A percentile compares a stretch with the other conserved stretches of the same genome.
These are phyloP conservation scores for Andrena praecox DNA, from an alignment of 2,888 invertebrate species.

Conservation along the genomic window DNA sequence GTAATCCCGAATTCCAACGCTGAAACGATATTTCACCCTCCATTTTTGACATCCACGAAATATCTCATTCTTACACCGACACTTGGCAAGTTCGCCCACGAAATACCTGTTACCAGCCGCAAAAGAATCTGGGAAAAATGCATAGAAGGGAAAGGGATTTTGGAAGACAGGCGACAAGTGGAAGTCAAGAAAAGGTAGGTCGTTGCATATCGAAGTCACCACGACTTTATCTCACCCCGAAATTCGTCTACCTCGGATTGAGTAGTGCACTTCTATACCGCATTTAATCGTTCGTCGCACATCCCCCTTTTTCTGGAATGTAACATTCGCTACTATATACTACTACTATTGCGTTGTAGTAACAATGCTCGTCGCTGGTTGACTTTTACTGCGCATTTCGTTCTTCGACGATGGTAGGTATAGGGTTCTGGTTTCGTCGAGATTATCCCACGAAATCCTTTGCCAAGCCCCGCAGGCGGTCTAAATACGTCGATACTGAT, in stretches of 20 bases:
- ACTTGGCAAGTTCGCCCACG: neutral
- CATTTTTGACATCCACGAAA: slow-evolving; percentile 16
- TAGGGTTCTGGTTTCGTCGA: slow-evolving; percentile 36
- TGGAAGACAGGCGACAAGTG: slow-evolving; percentile 35
- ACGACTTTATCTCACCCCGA: slow-evolving; percentile 49
- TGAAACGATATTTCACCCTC: slow-evolving; percentile 10
- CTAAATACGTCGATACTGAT: slow-evolving; percentile 54
- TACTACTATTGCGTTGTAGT: too few relatives aligned
- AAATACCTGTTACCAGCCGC: neutral
- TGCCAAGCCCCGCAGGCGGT: slow-evolving; percentile 51
- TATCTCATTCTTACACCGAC: neutral
- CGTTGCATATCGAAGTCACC: slow-evolving; percentile 38
- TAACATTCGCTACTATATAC: too few relatives aligned
- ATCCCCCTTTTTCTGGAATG: neutral
- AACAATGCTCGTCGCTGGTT: too few relatives aligned
- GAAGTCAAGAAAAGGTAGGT: slow-evolving; percentile 16
- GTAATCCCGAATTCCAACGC: slow-evolving; percentile 14
- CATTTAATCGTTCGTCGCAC: neutral
- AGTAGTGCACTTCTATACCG: slow-evolving; percentile 37
- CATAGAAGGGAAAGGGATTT: neutral
- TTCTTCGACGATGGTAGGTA: slow-evolving; percentile 19
- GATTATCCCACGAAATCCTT: slow-evolving; percentile 58
- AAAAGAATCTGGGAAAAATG: slow-evolving; percentile 24
- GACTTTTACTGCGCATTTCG: too few relatives aligned
- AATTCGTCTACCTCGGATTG: slow-evolving; percentile 38